Evolutionary conservation across 2,797 vertebrate genomes (phyloP).

Genomic region (Vipera ursinii): DNA sequence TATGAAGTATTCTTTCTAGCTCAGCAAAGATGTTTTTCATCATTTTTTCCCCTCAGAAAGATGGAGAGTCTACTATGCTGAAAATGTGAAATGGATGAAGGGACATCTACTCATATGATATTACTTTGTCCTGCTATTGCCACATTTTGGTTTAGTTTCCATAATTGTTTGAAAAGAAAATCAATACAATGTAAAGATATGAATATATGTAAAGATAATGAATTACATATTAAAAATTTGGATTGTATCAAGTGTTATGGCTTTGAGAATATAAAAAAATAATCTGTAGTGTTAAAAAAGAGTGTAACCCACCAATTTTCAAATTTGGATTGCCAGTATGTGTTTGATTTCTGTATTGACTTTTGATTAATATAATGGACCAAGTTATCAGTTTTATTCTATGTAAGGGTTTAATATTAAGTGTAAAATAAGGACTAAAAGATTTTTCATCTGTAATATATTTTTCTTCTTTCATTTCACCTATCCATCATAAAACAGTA

Average conservation of each 20-base stretch:
- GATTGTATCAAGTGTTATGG: not conserved
- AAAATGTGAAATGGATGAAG: not conserved
- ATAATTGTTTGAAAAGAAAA: not conserved
- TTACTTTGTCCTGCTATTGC: not conserved
- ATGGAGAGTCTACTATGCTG: not conserved
- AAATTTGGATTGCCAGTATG: not conserved
- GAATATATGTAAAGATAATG: too few relatives aligned
- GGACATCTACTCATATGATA: not conserved
- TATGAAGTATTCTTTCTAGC: not conserved
- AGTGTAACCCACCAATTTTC: not conserved
- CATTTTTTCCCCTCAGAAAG: not conserved
- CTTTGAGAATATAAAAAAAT: not conserved
- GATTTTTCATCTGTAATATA: not conserved
- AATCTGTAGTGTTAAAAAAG: not conserved
- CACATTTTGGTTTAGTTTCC: not conserved
- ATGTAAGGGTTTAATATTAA: not conserved
- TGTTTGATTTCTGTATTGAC: not conserved
- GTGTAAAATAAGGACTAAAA: not conserved
- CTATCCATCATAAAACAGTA: not conserved
- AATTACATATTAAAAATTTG: not conserved
- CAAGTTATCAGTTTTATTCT: not conserved
- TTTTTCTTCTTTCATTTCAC: not conserved
- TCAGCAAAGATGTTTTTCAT: not conserved
- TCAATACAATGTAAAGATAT: not conserved
- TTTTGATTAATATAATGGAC: not conserved